These are phyloP conservation scores for Melanotaenia pygmaea DNA, from an alignment of 2,797 vertebrate genomes.

Conservation along the genomic window DNA sequence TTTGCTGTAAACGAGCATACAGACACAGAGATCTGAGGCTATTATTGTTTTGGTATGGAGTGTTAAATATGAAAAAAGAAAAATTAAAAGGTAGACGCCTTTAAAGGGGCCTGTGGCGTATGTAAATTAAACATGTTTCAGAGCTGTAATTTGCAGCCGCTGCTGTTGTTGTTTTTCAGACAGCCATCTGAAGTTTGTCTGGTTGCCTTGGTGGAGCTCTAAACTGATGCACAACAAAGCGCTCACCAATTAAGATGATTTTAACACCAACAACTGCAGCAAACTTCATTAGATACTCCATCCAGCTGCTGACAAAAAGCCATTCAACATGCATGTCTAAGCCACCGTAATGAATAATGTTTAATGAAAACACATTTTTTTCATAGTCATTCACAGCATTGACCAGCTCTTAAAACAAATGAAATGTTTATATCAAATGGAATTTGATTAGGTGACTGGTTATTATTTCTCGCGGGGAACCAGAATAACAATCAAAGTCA, in stretches of 20 bases:
- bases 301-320: constrained; percentile 70
- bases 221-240: constrained; percentile 75
- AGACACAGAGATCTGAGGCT: constrained; percentile 73
- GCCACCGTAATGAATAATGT: constrained; percentile 68
- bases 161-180: constrained; percentile 74
- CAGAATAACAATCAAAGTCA: constrained; percentile 70
- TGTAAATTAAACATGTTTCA: constrained; percentile 76
- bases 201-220: constrained; percentile 64
- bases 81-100: constrained; percentile 80
- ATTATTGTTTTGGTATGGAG: constrained; percentile 72
- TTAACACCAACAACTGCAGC: constrained; percentile 77
- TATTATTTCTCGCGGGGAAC: constrained; percentile 72
- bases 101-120: constrained; percentile 73
- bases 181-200: constrained; percentile 74
- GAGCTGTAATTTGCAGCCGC: constrained; percentile 72
- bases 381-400: constrained; percentile 47
- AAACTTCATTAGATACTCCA: constrained; percentile 81
- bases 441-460: constrained; percentile 75
- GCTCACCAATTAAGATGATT: constrained; percentile 80
- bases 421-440: constrained; percentile 77
- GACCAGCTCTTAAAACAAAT: constrained; percentile 60
- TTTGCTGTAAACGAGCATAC: constrained; percentile 67
- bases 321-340: constrained; percentile 71
- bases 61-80: constrained; percentile 78
- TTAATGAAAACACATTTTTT: constrained; percentile 62